phyloP scores from a whole-genome alignment of 35 echinoderm and acorn worm genomes.

The Apostichopus japonicus region DNA sequence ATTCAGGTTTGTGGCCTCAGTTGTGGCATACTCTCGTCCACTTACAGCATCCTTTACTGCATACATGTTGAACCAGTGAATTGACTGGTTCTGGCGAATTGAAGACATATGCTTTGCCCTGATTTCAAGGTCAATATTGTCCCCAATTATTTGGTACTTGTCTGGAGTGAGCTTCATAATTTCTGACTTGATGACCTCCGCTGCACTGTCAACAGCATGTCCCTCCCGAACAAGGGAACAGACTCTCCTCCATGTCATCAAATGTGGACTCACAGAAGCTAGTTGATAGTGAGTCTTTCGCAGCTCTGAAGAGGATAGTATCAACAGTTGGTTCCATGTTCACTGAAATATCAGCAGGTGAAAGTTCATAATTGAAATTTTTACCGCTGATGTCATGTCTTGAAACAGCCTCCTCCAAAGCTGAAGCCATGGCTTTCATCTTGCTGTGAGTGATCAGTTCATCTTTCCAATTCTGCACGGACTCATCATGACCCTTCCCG shows the following conservation, averaged over 20 bases:
- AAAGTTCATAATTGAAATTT: not conserved
- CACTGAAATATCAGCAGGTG: not conserved
- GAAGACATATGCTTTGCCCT: slow-evolving; percentile 1
- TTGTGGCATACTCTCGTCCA: not conserved
- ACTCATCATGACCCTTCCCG: not conserved
- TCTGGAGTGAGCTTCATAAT: not conserved
- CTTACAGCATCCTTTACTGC: not conserved
- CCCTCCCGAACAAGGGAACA: not conserved
- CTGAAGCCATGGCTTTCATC: not conserved
- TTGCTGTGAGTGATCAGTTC: not conserved
- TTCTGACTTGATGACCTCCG: not conserved
- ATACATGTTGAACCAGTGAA: slow-evolving; percentile 14
- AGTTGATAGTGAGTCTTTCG: not conserved
- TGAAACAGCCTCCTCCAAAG: not conserved
- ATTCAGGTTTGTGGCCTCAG: not conserved
- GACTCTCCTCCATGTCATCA: not conserved
- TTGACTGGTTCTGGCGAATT: not conserved
- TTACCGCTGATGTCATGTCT: not conserved
- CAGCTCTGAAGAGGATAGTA: not conserved
- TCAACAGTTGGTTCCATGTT: slow-evolving; percentile 18
- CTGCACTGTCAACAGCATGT: not conserved
- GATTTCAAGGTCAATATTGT: not conserved
- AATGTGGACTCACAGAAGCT: not conserved
- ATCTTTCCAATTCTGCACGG: not conserved
- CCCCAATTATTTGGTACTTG: slow-evolving; percentile 9